Conservation (phyloP, 2,113 vertebrate species). For the Colossoma macropomum region DNA sequence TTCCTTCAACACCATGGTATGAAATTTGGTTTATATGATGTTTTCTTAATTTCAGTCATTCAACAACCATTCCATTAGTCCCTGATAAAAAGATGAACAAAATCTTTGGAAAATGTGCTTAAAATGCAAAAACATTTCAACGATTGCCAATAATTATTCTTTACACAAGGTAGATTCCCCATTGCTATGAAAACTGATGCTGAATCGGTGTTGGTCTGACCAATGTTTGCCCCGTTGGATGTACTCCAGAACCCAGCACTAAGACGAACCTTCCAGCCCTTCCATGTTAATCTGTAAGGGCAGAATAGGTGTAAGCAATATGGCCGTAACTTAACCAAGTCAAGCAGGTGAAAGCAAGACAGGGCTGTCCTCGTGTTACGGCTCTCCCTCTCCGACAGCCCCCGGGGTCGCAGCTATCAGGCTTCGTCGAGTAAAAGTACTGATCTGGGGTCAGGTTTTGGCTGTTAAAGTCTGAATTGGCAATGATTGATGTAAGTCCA, state of each 20-base stretch:
- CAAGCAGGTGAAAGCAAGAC: constrained; percentile 24
- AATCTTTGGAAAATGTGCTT: too few species aligned
- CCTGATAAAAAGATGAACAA: too few species aligned
- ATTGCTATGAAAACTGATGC: too few species aligned
- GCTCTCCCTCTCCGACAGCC: neutral
- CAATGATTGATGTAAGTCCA: too few species aligned
- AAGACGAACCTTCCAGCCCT: constrained; percentile 2
- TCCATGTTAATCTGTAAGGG: constrained; percentile 38
- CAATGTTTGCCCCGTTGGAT: constrained; percentile 32
- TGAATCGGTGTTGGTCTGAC: neutral
- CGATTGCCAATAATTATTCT: too few species aligned
- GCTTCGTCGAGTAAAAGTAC: neutral
- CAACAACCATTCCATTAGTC: neutral
- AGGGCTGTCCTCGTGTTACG: constrained; percentile 8
- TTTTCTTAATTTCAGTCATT: too few species aligned
- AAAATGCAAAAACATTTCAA: too few species aligned
- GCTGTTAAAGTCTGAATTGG: neutral
- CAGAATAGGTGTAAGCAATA: constrained; percentile 36
- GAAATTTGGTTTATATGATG: too few species aligned
- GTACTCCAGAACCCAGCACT: constrained; percentile 4
- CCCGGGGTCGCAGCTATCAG: neutral
- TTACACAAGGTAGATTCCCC: too few species aligned
- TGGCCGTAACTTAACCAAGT: constrained; percentile 39
- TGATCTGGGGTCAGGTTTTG: neutral
- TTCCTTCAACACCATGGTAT: too few species aligned